Evolutionary conservation across 1,140 invertebrate genomes (phyloP).

Genomic region (Ips typographus): DNA sequence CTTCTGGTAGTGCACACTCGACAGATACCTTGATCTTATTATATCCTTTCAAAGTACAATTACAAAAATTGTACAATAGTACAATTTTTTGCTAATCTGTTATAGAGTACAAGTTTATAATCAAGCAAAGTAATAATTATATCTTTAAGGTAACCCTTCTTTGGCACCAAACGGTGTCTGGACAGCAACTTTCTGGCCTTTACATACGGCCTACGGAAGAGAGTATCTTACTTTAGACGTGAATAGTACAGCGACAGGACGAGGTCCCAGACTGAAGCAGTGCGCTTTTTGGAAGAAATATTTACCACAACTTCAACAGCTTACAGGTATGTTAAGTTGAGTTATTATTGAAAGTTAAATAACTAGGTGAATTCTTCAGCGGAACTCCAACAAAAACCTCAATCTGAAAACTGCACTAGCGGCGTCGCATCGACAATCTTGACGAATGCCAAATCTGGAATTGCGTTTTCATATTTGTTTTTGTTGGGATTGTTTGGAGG

Average conservation of each 20-base stretch:
- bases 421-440: background rate
- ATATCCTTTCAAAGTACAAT: too few species aligned
- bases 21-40: too few species aligned
- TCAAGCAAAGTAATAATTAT: too few species aligned
- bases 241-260: conserved; percentile 77
- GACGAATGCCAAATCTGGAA: background rate
- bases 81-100: too few species aligned
- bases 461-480: background rate
- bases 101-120: too few species aligned
- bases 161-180: conserved; percentile 64
- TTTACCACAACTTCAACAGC: conserved; percentile 81
- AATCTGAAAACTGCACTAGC: conserved; percentile 22
- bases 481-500: conserved; percentile 3
- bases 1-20: too few species aligned
- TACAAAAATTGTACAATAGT: too few species aligned
- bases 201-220: conserved; percentile 77
- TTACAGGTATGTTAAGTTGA: conserved; percentile 59
- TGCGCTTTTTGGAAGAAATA: conserved; percentile 97
- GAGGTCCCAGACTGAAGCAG: conserved; percentile 83
- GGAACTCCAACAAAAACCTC: conserved; percentile 30
- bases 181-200: conserved; percentile 78
- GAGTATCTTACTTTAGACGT: conserved; percentile 84
- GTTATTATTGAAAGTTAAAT: background rate
- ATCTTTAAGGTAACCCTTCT: conserved; percentile 59
- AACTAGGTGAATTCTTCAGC: conserved; percentile 20